A percentile compares a stretch with the other conserved stretches of the same genome.
phyloP scores from a whole-genome alignment of 2,113 vertebrate species.

The Campylorhamphus procurvoides region DNA sequence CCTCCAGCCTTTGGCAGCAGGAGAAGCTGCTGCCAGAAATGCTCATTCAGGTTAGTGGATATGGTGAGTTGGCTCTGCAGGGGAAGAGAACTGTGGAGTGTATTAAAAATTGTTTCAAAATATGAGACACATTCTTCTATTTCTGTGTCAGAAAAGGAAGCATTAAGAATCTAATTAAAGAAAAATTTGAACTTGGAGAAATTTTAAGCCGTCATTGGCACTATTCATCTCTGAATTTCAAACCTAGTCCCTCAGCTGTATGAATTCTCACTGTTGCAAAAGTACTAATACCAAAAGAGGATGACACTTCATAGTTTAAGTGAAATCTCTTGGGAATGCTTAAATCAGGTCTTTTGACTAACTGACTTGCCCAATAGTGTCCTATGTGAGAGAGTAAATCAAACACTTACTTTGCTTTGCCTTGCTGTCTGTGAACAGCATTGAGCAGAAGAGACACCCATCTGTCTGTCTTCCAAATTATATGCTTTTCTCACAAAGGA shows the following conservation, averaged over 20 bases:
- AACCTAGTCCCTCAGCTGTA: not conserved
- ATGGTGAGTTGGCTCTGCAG: not conserved
- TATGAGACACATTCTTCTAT: not conserved
- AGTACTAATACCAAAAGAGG: not conserved
- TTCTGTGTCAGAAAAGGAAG: not conserved
- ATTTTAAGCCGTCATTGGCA: not conserved
- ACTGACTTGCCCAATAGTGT: not conserved
- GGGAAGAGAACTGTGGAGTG: not conserved
- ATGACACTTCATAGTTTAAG: not conserved
- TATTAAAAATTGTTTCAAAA: not conserved
- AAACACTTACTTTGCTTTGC: not conserved
- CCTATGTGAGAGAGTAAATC: not conserved
- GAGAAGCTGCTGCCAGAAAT: not conserved
- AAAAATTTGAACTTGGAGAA: not conserved
- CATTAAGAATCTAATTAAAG: not conserved
- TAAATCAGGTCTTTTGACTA: not conserved
- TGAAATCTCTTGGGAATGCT: not conserved
- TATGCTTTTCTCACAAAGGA: not conserved
- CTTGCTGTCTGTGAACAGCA: not conserved
- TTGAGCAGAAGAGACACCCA: not conserved
- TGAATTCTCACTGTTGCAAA: not conserved
- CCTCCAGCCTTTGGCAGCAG: not conserved
- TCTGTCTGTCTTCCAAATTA: not conserved
- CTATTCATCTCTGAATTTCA: not conserved
- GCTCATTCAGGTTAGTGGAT: not conserved